Conservation (phyloP, 2,797 vertebrate genomes). For the Scleropages formosus region DNA sequence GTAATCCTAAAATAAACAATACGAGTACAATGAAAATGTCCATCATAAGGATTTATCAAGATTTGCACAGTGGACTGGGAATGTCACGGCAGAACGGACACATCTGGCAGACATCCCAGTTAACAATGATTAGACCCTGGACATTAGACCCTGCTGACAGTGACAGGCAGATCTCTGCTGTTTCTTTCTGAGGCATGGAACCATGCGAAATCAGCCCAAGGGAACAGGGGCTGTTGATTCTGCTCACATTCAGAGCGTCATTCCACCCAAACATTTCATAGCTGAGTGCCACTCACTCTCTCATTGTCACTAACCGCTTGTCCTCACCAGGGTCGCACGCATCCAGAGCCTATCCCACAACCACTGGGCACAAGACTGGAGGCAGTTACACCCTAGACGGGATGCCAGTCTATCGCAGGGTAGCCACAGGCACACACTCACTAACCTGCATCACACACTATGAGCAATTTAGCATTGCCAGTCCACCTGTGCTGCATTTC, state of each 20-base stretch:
- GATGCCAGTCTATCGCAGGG: too few species aligned
- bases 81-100: neutral
- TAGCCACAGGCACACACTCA: too few species aligned
- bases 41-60: neutral
- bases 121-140: neutral
- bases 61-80: neutral
- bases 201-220: constrained; percentile 36
- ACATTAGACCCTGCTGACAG: neutral
- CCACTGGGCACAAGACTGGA: too few species aligned
- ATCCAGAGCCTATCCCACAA: too few species aligned
- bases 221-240: constrained; percentile 39
- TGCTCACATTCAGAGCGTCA: constrained; percentile 29
- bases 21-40: neutral
- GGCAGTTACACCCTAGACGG: too few species aligned
- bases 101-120: constrained; percentile 2
- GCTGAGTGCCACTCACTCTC: too few species aligned
- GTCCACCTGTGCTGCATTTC: too few species aligned
- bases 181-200: constrained; percentile 31
- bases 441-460: too few species aligned
- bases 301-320: too few species aligned
- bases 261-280: constrained; percentile 23
- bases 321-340: too few species aligned
- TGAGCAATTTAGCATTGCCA: too few species aligned
- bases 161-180: neutral
- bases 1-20: neutral